Conservation (phyloP, 2,113 vertebrate genomes). For the Rousettus leschenaultii region DNA sequence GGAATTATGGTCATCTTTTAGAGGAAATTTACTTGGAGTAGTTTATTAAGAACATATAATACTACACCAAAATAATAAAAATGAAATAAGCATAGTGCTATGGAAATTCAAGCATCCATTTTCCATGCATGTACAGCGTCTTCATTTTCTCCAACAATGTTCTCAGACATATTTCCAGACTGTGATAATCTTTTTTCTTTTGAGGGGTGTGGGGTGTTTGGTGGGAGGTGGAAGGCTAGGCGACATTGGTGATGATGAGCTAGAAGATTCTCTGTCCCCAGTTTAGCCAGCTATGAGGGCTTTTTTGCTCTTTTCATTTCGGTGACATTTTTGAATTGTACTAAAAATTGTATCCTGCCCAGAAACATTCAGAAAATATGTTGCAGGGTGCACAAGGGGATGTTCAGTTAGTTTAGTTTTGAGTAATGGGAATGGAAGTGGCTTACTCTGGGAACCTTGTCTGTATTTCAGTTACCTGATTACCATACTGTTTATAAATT, state of each 20-base stretch:
- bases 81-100: background rate
- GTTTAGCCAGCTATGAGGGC: background rate
- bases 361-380: background rate
- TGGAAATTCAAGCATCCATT: background rate
- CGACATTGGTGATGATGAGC: background rate
- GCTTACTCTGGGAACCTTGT: background rate
- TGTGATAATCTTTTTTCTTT: background rate
- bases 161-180: background rate
- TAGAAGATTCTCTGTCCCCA: background rate
- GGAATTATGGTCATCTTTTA: background rate
- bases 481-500: background rate
- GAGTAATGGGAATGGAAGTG: background rate
- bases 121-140: fast-evolving
- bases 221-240: background rate
- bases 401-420: background rate
- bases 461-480: background rate
- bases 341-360: background rate
- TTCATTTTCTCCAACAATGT: background rate
- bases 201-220: fast-evolving
- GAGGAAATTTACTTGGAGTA: background rate
- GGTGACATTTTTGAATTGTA: background rate
- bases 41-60: background rate
- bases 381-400: background rate
- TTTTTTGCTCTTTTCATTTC: background rate
- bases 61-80: background rate